Conservation (phyloP, 2,113 vertebrate genomes). For the Trachemys scripta region DNA sequence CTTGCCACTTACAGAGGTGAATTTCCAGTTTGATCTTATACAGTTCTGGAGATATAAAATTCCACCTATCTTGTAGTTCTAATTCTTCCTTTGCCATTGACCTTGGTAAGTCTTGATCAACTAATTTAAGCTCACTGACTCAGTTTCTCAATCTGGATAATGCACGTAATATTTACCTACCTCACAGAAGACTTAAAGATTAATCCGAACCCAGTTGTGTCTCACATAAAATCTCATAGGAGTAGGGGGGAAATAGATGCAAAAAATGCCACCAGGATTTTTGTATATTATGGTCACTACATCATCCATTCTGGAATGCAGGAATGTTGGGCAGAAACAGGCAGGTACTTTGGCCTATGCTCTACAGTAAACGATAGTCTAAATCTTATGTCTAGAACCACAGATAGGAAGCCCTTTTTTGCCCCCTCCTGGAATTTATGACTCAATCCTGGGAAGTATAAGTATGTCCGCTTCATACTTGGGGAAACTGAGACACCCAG, state of each 20-base stretch:
- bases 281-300: background rate
- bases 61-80: accelerated
- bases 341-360: background rate
- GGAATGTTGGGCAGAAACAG: background rate
- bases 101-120: background rate
- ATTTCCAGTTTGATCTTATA: background rate
- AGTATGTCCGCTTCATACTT: conserved; percentile 40
- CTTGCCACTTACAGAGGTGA: background rate
- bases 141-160: background rate
- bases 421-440: conserved; percentile 43
- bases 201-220: background rate
- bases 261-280: background rate
- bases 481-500: background rate
- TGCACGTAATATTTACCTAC: background rate
- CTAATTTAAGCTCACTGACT: background rate
- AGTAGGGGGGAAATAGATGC: background rate
- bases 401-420: background rate
- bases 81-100: background rate
- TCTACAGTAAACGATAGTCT: background rate
- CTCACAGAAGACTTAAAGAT: background rate
- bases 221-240: accelerated
- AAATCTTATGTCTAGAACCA: conserved; percentile 44
- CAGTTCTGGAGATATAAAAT: background rate
- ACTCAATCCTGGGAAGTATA: conserved; percentile 6
- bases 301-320: background rate